These are phyloP conservation scores for Holotrichia oblita DNA, from an alignment of 1,140 invertebrate genomes.

Conservation along the genomic window DNA sequence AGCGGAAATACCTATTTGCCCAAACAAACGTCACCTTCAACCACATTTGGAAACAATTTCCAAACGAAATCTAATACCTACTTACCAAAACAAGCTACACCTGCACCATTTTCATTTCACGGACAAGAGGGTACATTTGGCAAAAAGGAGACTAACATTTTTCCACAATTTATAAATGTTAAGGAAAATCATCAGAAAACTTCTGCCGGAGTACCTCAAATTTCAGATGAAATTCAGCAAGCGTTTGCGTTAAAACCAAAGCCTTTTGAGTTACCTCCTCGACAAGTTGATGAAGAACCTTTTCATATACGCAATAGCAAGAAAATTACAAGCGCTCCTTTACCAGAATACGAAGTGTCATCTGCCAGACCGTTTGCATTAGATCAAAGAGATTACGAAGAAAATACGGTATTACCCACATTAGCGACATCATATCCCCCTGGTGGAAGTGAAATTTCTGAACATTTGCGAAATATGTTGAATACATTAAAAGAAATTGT, in stretches of 20 bases:
- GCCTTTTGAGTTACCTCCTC: conserved; percentile 54
- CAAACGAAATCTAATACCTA: conserved; percentile 4
- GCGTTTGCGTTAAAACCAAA: conserved; percentile 48
- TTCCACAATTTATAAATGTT: background rate
- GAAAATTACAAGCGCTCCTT: background rate
- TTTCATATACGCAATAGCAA: background rate
- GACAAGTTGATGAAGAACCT: conserved; percentile 41
- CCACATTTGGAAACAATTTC: background rate
- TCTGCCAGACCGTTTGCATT: conserved; percentile 55
- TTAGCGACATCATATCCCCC: conserved; percentile 39
- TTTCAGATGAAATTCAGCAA: background rate
- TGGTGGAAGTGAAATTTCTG: conserved; percentile 44
- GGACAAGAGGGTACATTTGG: background rate
- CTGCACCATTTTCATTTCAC: background rate
- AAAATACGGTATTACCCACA: conserved; percentile 42
- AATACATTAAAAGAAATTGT: conserved; percentile 54
- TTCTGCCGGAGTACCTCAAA: conserved; percentile 12
- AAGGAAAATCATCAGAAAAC: background rate
- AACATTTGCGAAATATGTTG: conserved; percentile 57
- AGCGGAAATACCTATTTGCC: conserved; percentile 40
- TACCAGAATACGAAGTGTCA: conserved; percentile 49
- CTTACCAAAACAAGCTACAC: background rate
- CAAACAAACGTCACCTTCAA: conserved; percentile 26
- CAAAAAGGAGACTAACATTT: background rate
- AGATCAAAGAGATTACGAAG: background rate